Base-by-base conservation (phyloP, 2,113 vertebrate species). In the Seriola dumerili region DNA sequence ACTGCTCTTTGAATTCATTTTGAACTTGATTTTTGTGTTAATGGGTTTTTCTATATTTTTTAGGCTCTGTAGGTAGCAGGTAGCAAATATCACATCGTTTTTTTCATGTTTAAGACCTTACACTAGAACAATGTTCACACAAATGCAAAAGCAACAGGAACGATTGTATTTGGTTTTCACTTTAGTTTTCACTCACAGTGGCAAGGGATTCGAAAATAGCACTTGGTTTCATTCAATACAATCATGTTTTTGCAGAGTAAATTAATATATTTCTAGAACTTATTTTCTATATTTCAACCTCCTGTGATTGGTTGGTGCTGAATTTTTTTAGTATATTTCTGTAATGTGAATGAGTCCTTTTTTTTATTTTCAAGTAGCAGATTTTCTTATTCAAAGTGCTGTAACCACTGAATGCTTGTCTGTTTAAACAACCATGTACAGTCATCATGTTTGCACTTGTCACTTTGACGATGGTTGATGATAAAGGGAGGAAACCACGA, bases 361-460 rank as follows among this genome's bases (percentile, higher is more conserved):
- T 29, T 38, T 81, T 61, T 48, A 65, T 63, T 79, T 82, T 57
- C 38, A 42, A 72, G 63, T 64, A 71, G 48, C 87, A 86, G 70
- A 87, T 88, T 81, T 84, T 75, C 73, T 68, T 76, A 77, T 78
- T 76, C 25, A 62, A 57, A 78, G 32, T 6, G 4, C 44, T 73
- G 16, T 73, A 77, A 68, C 38, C 6, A 71, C 52, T 64, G n/a
- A 66, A 23, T 17, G 75, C 1, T 58, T 64, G 19, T 81, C 64
- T 66, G 32, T 71, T 36, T 1, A 16, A 71, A 52, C 44, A 73
- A 23, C 38, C 38, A 14, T 57, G 64, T 85, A 70, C 67, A 64
- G 52, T 68, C 76, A 67, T 73, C 62, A 55, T 70, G 48, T 91
- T 89, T 91, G 92, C 93, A 93, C 91, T 88, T 61, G 92, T 89